Percentiles rank a stretch among this genome's conserved stretches.
phyloP scores from a whole-genome alignment of 2,888 invertebrate species.

The Cerastis leucographa region DNA sequence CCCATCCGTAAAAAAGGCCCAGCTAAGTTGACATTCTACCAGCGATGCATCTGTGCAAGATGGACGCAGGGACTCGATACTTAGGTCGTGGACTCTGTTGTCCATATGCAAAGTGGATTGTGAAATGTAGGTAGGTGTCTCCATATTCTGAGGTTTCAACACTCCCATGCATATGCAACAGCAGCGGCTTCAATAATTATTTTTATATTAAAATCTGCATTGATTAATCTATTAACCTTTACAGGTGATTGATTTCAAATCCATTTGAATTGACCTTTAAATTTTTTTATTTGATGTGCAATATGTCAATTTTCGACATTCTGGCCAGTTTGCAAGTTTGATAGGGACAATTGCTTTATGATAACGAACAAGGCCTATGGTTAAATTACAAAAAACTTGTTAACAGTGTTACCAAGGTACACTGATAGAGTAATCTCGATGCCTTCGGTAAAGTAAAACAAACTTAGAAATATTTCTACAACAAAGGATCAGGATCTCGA shows the following conservation, averaged over 20 bases:
- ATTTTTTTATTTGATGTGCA: slow-evolving; percentile 19
- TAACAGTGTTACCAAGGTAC: not conserved
- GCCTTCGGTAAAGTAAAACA: not conserved
- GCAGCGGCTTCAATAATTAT: slow-evolving; percentile 2
- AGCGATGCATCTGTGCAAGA: not conserved
- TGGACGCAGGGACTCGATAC: not conserved
- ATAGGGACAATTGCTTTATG: not conserved
- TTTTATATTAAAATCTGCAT: not conserved
- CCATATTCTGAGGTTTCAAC: not conserved
- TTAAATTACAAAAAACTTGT: not conserved
- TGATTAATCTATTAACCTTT: slow-evolving; percentile 48
- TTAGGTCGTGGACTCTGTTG: not conserved
- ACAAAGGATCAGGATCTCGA: not conserved
- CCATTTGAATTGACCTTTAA: slow-evolving; percentile 24
- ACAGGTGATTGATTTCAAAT: slow-evolving; percentile 5
- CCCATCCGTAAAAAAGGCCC: too few relatives aligned
- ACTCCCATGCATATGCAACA: slow-evolving; percentile 29
- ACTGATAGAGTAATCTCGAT: not conserved
- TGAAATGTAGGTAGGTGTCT: not conserved
- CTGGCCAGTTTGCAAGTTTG: not conserved
- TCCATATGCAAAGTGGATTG: not conserved
- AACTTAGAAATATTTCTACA: not conserved
- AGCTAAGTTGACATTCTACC: too few relatives aligned
- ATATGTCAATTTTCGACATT: slow-evolving; percentile 12
- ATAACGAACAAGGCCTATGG: not conserved